Base-by-base conservation (phyloP, 2,888 invertebrate genomes). In the Sussaba pulchella region DNA sequence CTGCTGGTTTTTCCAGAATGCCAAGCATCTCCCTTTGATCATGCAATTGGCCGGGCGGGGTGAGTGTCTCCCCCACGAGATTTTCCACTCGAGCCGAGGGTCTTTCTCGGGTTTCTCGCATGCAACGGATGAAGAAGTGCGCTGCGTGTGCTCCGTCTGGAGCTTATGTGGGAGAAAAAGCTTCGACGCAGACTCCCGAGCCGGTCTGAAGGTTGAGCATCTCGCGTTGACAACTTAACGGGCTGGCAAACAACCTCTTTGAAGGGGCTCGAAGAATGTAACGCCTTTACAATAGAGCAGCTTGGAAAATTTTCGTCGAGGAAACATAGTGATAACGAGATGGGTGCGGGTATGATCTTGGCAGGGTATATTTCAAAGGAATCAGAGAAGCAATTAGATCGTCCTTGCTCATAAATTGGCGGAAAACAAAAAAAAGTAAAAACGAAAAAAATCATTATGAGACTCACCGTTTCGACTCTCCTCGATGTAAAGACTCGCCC, bases 401-500 rank as follows among this genome's bases (percentile, higher is more conserved):
- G 1, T 39, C 21, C n/a, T 63, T 17, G 47, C 10, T 4, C 31
- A 47, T 14, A 14, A n/a, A 24, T 50, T 31, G 6, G 9, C 47
- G 26, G 10, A 12, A 8, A 4, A 57, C n/a, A 4, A 24, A 17
- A 39, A 21, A 1, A 52, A 41, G 52, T 14, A 14, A 66, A 50
- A 3, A 14, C 5, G n/a, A 12, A 10, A 12, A 59, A 61, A n/a
- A 36, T 69, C 26, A 4, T 8, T n/a, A n/a, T n/a, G n/a, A 59
- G 31, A 78, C 85, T 71, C 83, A 92, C 92, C 92, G 43, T 90
- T 91, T 71, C 91, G 90, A 80, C 83, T 89, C 72, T 92, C 92
- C 80, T 92, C 92, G 76, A 89, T 73, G 84, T 91, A 92, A 26
- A 91, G 85, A 78, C 90, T 92, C 61, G 91, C 85, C 76, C 90